Evolutionary conservation across 2,888 invertebrate species (phyloP).

Genomic region (Ferdinandea cuprea): DNA sequence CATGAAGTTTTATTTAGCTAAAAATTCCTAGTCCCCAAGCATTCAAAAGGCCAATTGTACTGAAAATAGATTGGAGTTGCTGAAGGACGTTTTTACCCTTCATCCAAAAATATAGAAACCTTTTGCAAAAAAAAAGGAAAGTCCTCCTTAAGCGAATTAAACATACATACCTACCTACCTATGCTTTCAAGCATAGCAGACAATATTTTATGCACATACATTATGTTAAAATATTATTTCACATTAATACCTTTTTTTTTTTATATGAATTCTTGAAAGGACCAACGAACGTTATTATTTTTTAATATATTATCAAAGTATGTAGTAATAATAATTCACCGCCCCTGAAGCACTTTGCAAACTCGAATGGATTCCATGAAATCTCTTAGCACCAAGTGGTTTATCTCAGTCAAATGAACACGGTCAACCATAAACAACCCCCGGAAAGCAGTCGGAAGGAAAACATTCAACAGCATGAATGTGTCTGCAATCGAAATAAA

Average conservation of each 20-base stretch:
- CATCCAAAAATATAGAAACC: no score
- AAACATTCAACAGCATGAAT: slow-evolving; percentile 65
- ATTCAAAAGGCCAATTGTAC: no score
- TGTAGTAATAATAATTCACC: slow-evolving; percentile 43
- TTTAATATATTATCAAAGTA: slow-evolving; percentile 17
- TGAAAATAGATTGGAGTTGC: no score
- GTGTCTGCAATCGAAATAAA: slow-evolving; percentile 46
- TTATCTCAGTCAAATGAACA: slow-evolving; percentile 48
- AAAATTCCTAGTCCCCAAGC: no score
- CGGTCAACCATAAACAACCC: slow-evolving; percentile 29
- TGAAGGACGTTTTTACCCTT: no score
- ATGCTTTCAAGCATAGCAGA: no score
- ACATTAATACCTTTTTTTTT: not conserved
- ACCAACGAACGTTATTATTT: slow-evolving; percentile 8
- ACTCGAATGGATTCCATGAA: slow-evolving; percentile 32
- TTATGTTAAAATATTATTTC: not conserved
- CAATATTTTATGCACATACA: no score
- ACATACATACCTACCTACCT: no score
- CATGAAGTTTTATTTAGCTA: no score
- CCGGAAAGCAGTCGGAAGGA: slow-evolving; percentile 27
- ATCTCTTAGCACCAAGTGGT: slow-evolving; percentile 36
- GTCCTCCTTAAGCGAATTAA: no score
- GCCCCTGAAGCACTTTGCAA: slow-evolving; percentile 25
- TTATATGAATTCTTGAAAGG: not conserved
- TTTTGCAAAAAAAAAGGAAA: no score